Percentiles rank a stretch among this genome's conserved stretches.
These are phyloP conservation scores for Lagria hirta DNA, from an alignment of 2,888 invertebrate species.

Conservation along the genomic window DNA sequence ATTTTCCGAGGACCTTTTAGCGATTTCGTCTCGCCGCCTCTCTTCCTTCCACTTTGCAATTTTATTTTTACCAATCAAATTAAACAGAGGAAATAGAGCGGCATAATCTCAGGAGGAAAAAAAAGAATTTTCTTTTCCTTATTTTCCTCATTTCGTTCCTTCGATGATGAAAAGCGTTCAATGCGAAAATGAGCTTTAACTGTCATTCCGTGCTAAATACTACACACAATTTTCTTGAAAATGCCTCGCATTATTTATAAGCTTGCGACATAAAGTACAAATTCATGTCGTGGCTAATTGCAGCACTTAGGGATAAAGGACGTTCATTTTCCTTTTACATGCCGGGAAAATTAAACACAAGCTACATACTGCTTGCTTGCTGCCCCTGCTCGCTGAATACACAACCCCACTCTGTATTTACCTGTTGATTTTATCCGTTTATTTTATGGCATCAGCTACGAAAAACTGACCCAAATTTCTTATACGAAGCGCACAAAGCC, in stretches of 20 bases:
- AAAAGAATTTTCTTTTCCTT: too few species aligned
- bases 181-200: slow-evolving; percentile 22
- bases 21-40: too few species aligned
- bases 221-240: slow-evolving; percentile 27
- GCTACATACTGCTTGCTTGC: too few species aligned
- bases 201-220: slow-evolving; percentile 24
- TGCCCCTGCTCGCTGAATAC: slow-evolving; percentile 8
- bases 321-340: slow-evolving; percentile 29
- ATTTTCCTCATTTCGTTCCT: too few species aligned
- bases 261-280: slow-evolving; percentile 29
- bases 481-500: too few species aligned
- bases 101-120: too few species aligned
- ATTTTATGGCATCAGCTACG: too few species aligned
- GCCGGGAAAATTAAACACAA: slow-evolving; percentile 26
- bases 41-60: too few species aligned
- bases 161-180: slow-evolving; percentile 22
- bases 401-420: slow-evolving; percentile 13
- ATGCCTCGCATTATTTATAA: slow-evolving; percentile 29
- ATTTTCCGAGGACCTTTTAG: too few species aligned
- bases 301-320: slow-evolving; percentile 28
- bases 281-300: slow-evolving; percentile 29
- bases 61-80: too few species aligned
- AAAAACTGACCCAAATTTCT: too few species aligned
- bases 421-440: slow-evolving; percentile 29
- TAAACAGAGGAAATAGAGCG: too few species aligned